A percentile compares a stretch with the other conserved stretches of the same genome.
phyloP scores from a whole-genome alignment of 2,888 invertebrate genomes.

The Chymomyza procnemis region DNA sequence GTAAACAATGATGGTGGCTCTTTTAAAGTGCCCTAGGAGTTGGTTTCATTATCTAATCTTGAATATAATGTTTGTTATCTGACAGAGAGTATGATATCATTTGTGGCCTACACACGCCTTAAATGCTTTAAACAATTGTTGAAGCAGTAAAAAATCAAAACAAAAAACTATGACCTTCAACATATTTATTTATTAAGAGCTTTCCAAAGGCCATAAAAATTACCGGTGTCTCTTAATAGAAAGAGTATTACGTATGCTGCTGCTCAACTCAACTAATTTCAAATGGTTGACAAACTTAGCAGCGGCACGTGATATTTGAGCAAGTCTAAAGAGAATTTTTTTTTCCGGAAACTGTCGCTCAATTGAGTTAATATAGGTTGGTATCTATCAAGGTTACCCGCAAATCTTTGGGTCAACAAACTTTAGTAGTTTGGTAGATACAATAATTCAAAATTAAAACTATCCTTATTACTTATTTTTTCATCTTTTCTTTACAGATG shows the following conservation, averaged over 20 bases:
- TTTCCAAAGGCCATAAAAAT: constrained; percentile 26
- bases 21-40: background rate
- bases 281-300: constrained; percentile 26
- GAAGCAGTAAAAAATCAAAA: constrained; percentile 3
- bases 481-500: too few species aligned
- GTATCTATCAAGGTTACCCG: background rate
- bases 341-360: background rate
- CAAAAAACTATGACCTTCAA: constrained; percentile 55
- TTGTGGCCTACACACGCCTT: constrained; percentile 26
- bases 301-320: constrained; percentile 49
- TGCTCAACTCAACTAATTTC: background rate
- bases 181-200: constrained; percentile 41
- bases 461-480: too few species aligned
- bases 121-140: constrained; percentile 2
- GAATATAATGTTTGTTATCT: constrained; percentile 58
- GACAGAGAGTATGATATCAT: constrained; percentile 55
- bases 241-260: background rate
- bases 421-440: too few species aligned
- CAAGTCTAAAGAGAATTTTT: constrained; percentile 9
- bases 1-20: background rate
- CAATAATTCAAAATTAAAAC: too few species aligned
- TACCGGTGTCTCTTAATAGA: background rate
- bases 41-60: constrained; percentile 54
- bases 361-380: background rate
- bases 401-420: background rate